phyloP scores from a whole-genome alignment of 2,797 vertebrate genomes.

The Periparus ater region DNA sequence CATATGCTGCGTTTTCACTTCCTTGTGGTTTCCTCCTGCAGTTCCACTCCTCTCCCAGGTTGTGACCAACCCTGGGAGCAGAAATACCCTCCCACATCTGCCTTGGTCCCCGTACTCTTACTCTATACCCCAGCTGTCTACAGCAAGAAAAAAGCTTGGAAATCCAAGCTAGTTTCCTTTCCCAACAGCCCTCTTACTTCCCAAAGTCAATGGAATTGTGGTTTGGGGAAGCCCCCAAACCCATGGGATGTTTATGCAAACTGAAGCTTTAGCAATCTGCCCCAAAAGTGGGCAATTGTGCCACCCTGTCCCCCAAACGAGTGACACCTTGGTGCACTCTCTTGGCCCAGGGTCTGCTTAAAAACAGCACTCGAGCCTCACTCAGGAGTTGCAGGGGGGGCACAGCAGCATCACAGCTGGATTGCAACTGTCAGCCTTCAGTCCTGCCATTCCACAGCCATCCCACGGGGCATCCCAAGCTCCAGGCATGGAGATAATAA shows the following conservation, averaged over 20 bases:
- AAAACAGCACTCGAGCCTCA: neutral
- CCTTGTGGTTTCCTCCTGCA: neutral
- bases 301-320: neutral
- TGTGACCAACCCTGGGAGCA: neutral
- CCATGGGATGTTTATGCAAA: neutral
- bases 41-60: conserved; percentile 1
- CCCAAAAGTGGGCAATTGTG: neutral
- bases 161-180: neutral
- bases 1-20: conserved; percentile 6
- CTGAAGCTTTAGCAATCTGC: conserved; percentile 22
- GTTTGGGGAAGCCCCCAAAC: neutral
- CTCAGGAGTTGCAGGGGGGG: neutral
- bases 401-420: neutral
- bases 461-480: neutral
- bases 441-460: neutral
- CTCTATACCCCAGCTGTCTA: neutral
- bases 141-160: neutral
- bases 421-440: neutral
- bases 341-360: neutral
- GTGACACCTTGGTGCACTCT: neutral
- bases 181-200: neutral
- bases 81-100: conserved; percentile 9
- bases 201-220: neutral
- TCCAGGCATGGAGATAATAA: neutral
- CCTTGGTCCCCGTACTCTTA: neutral